Conservation (phyloP, 1,140 invertebrate species). For the Babylonia areolata region DNA sequence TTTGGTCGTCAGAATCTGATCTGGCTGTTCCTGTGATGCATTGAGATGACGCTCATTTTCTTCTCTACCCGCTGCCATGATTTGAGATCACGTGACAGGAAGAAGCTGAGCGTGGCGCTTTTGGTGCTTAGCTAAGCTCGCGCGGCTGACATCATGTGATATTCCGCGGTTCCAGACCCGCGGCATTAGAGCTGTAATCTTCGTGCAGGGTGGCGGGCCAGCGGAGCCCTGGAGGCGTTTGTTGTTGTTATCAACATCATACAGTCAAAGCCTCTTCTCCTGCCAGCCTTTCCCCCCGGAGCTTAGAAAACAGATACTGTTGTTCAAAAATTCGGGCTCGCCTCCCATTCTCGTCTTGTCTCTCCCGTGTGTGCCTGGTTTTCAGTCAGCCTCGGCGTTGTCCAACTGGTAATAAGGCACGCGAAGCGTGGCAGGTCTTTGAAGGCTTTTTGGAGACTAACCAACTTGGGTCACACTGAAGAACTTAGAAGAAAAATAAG, state of each 20-base stretch:
- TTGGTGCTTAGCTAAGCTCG: background rate
- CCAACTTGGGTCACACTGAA: background rate
- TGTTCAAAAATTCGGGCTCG: background rate
- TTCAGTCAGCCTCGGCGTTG: background rate
- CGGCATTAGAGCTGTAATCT: background rate
- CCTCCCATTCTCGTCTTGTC: background rate
- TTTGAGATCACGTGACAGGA: conserved; percentile 19
- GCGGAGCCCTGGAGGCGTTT: background rate
- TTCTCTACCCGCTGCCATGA: background rate
- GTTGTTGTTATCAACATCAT: conserved; percentile 29
- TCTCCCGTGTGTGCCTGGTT: background rate
- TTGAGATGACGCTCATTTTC: too few relatives aligned
- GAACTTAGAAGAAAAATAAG: background rate
- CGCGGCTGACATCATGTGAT: background rate
- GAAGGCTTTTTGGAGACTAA: too few relatives aligned
- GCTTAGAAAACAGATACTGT: background rate
- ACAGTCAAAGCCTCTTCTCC: conserved; percentile 9
- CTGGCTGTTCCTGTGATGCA: too few relatives aligned
- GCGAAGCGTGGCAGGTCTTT: background rate
- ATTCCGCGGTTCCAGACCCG: background rate
- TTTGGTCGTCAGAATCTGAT: too few relatives aligned
- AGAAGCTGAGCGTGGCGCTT: background rate
- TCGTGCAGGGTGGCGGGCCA: background rate
- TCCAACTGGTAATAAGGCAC: background rate
- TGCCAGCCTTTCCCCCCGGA: background rate